A percentile compares a stretch with the other conserved stretches of the same genome.
Evolutionary conservation across 2,113 vertebrate species (phyloP).

Genomic region (Chamaetylas fuelleborni): DNA sequence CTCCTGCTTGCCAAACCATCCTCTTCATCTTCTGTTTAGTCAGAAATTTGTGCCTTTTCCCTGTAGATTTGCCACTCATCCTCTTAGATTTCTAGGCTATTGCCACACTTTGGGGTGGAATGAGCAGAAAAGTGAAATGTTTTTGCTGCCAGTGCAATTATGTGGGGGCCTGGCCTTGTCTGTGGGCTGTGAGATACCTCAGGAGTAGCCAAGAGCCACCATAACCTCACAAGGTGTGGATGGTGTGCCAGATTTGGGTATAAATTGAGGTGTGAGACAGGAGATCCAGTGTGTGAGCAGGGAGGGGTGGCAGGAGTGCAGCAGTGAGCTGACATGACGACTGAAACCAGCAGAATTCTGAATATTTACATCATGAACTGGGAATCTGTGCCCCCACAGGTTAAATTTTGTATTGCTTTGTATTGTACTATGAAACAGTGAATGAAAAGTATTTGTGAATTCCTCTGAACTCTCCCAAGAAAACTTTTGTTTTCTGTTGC

Average conservation of each 20-base stretch:
- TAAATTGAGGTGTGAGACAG: neutral
- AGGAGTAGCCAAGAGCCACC: neutral
- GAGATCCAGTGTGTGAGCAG: neutral
- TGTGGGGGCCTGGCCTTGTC: neutral
- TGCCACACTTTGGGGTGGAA: neutral
- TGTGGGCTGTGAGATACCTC: neutral
- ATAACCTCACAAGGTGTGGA: neutral
- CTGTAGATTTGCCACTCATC: neutral
- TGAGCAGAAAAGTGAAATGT: neutral
- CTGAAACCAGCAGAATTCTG: neutral
- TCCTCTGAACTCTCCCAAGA: neutral
- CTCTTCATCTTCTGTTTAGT: conserved; percentile 35
- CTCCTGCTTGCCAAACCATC: neutral
- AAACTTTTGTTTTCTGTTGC: neutral
- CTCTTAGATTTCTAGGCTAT: neutral
- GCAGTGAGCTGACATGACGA: neutral
- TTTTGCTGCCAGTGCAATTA: neutral
- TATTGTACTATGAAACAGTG: neutral
- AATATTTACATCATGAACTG: neutral
- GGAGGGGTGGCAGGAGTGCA: neutral
- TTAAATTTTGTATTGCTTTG: neutral
- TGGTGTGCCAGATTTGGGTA: neutral
- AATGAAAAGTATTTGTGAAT: neutral
- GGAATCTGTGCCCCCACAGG: neutral
- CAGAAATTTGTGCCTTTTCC: conserved; percentile 1